A percentile compares a stretch with the other conserved stretches of the same genome.
Evolutionary conservation across 2,113 vertebrate genomes (phyloP).

Genomic region (Thomomys bottae): DNA sequence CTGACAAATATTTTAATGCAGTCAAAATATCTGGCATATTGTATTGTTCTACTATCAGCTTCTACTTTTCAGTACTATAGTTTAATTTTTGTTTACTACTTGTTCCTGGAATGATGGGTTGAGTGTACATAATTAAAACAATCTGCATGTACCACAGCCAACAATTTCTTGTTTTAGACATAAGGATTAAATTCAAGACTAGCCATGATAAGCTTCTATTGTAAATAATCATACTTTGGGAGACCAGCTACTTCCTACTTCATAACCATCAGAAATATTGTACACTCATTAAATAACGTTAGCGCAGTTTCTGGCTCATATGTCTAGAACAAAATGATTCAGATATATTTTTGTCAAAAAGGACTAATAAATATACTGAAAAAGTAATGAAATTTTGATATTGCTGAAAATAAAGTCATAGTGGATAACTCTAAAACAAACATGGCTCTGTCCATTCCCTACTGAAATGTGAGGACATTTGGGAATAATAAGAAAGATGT

Average conservation of each 20-base stretch:
- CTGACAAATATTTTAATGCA: slow-evolving; percentile 9
- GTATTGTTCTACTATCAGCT: neutral
- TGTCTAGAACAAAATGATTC: neutral
- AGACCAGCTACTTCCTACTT: neutral
- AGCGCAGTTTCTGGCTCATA: neutral
- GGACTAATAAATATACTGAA: neutral
- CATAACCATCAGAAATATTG: slow-evolving; percentile 13
- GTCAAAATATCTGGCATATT: neutral
- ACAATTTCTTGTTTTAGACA: slow-evolving; percentile 44
- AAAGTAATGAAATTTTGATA: neutral
- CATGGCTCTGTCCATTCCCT: neutral
- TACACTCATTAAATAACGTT: neutral
- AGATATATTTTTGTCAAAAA: slow-evolving; percentile 23
- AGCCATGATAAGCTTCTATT: slow-evolving; percentile 9
- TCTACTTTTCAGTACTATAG: neutral
- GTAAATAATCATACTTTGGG: neutral
- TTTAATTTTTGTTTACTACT: slow-evolving; percentile 43
- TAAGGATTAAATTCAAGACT: slow-evolving; percentile 39
- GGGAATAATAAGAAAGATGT: neutral
- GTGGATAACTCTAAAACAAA: neutral
- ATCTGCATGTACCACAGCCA: slow-evolving; percentile 24
- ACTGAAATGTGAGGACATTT: neutral
- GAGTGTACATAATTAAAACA: slow-evolving; percentile 47
- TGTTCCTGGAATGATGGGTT: slow-evolving; percentile 52
- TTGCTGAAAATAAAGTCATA: slow-evolving; percentile 6